Percentiles rank a stretch among this genome's conserved stretches.
Conservation (phyloP, 2,113 vertebrate genomes). For the Sclerurus mexicanus region DNA sequence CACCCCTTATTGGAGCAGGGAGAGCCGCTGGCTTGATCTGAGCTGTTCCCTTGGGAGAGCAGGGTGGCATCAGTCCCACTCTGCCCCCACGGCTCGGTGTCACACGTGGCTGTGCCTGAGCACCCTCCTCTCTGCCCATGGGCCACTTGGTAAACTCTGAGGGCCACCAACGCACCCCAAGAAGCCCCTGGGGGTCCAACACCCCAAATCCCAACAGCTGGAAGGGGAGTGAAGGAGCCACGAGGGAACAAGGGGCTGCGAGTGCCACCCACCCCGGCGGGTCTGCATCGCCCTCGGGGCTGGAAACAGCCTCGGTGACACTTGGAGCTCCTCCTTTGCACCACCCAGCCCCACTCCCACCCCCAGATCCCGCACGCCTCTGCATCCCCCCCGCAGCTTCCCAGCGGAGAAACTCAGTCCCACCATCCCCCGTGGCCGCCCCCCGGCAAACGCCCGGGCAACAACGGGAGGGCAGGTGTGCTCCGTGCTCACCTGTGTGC, state of each 20-base stretch:
- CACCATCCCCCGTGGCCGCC: fast-evolving
- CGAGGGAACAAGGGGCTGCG: fast-evolving
- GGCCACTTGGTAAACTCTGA: fast-evolving
- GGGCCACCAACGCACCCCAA: fast-evolving
- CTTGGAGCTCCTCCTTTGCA: fast-evolving
- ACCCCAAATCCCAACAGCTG: fast-evolving
- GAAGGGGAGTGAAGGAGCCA: neutral
- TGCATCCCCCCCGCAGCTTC: fast-evolving
- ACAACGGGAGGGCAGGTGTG: fast-evolving
- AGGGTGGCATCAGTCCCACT: fast-evolving
- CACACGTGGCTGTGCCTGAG: neutral
- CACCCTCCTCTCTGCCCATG: fast-evolving
- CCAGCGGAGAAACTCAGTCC: fast-evolving
- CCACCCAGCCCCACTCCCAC: fast-evolving
- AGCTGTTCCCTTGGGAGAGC: fast-evolving
- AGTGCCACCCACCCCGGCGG: too few relatives aligned
- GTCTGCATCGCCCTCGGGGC: neutral
- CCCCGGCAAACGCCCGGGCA: fast-evolving
- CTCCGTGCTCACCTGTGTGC: neutral
- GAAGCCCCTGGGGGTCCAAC: fast-evolving
- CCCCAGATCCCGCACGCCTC: too few relatives aligned
- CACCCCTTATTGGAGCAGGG: fast-evolving
- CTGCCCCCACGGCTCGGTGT: fast-evolving
- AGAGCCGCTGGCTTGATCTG: fast-evolving
- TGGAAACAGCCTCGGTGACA: fast-evolving